phyloP scores from a whole-genome alignment of 2,888 invertebrate genomes.

The Papilio elwesi region DNA sequence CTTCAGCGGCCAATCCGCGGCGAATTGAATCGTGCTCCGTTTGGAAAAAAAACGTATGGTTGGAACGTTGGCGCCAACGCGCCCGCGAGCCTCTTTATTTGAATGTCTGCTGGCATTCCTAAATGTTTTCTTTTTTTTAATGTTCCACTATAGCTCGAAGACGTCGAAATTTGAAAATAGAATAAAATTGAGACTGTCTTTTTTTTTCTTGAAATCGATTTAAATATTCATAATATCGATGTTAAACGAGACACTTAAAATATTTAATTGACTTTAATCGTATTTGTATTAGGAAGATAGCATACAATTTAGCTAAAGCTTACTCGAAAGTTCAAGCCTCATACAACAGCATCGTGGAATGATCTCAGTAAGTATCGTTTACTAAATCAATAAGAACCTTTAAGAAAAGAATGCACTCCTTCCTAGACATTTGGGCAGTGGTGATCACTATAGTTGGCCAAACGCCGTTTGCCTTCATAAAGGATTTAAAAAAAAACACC shows the following conservation, averaged over 20 bases:
- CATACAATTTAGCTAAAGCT: too few species aligned
- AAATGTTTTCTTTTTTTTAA: constrained; percentile 57
- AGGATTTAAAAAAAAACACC: too few species aligned
- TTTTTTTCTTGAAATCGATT: constrained; percentile 46
- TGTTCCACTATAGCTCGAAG: constrained; percentile 43
- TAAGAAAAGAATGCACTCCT: too few species aligned
- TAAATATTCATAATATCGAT: constrained; percentile 44
- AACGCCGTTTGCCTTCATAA: too few species aligned
- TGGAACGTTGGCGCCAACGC: constrained; percentile 82
- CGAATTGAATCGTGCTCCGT: constrained; percentile 74
- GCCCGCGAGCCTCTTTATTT: constrained; percentile 76
- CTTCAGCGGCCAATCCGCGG: constrained; percentile 59
- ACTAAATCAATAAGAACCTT: too few species aligned
- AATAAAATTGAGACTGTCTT: constrained; percentile 3
- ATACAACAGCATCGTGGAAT: too few species aligned
- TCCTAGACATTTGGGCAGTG: too few species aligned
- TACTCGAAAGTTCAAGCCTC: too few species aligned
- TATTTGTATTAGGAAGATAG: not conserved
- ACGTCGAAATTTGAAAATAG: constrained; percentile 36
- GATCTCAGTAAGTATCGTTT: too few species aligned
- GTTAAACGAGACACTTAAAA: not conserved
- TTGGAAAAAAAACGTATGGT: constrained; percentile 70
- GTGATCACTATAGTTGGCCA: too few species aligned
- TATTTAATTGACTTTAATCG: not conserved
- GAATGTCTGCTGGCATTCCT: constrained; percentile 63